A percentile compares a stretch with the other conserved stretches of the same genome.
phyloP scores from a whole-genome alignment of 2,888 invertebrate genomes.

The Osedax frankpressi region DNA sequence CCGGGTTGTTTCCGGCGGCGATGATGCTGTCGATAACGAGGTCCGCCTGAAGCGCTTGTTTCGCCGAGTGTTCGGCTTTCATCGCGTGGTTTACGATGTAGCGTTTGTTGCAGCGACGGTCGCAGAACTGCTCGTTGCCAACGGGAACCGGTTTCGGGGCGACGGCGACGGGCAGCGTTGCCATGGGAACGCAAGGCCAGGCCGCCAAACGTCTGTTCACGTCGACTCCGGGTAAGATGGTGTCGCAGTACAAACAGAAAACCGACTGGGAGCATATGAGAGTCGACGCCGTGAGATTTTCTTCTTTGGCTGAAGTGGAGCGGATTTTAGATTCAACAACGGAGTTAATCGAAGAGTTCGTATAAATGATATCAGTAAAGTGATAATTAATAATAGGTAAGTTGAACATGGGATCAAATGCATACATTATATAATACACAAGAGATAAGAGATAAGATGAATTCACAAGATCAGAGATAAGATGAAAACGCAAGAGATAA shows the following conservation, averaged over 20 bases:
- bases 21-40: background rate
- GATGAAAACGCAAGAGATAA: no score
- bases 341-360: background rate
- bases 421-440: no score
- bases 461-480: no score
- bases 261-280: slow-evolving; percentile 77
- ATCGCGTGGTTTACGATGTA: background rate
- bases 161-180: background rate
- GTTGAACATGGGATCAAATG: no score
- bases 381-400: no score
- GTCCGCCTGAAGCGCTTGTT: background rate
- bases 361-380: background rate
- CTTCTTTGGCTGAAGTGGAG: slow-evolving; percentile 40
- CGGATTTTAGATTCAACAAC: background rate
- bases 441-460: no score
- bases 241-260: slow-evolving; percentile 83
- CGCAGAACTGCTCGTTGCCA: background rate
- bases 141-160: background rate
- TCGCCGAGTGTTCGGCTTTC: background rate
- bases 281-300: slow-evolving; percentile 68
- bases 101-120: background rate
- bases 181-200: background rate
- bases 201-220: slow-evolving; percentile 50
- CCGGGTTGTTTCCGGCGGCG: background rate
- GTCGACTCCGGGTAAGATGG: slow-evolving; percentile 70